phyloP scores from a whole-genome alignment of 2,113 vertebrate species.

The Hypomesus transpacificus region DNA sequence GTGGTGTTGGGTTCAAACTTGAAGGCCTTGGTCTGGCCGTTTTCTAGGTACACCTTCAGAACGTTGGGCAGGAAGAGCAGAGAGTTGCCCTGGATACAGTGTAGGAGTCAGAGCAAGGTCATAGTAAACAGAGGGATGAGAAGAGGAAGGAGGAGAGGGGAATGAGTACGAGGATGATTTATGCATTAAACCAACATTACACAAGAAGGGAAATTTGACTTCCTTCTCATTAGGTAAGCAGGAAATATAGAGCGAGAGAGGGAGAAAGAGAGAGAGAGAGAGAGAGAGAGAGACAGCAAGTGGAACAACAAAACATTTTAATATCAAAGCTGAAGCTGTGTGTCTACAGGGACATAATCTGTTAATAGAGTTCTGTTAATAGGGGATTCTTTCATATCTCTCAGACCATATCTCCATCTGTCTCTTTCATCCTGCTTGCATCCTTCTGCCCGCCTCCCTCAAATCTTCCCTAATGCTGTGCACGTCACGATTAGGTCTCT shows the following conservation, averaged over 20 bases:
- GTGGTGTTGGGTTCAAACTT: conserved; percentile 85
- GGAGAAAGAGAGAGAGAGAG: not conserved
- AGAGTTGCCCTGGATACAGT: conserved; percentile 82
- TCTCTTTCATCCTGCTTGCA: not conserved
- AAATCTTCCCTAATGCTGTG: no score
- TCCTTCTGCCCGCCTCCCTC: not conserved
- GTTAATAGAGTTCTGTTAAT: not conserved
- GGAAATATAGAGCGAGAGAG: not conserved
- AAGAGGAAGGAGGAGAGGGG: not conserved
- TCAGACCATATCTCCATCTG: not conserved
- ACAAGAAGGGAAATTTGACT: not conserved
- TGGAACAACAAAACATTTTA: not conserved
- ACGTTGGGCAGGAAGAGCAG: conserved; percentile 95
- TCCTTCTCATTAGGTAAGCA: not conserved
- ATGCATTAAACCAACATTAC: not conserved
- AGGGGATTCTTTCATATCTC: not conserved
- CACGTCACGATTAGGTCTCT: not conserved
- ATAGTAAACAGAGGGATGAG: not conserved
- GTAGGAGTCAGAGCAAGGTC: conserved; percentile 10
- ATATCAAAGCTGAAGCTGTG: not conserved
- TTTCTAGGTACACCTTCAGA: conserved; percentile 96
- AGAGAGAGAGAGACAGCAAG: not conserved
- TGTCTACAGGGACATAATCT: not conserved
- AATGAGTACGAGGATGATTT: not conserved
- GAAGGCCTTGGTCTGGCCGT: conserved; percentile 97